A percentile compares a stretch with the other conserved stretches of the same genome.
phyloP scores from a whole-genome alignment of 2,113 vertebrate genomes.

The Casuarius casuarius region DNA sequence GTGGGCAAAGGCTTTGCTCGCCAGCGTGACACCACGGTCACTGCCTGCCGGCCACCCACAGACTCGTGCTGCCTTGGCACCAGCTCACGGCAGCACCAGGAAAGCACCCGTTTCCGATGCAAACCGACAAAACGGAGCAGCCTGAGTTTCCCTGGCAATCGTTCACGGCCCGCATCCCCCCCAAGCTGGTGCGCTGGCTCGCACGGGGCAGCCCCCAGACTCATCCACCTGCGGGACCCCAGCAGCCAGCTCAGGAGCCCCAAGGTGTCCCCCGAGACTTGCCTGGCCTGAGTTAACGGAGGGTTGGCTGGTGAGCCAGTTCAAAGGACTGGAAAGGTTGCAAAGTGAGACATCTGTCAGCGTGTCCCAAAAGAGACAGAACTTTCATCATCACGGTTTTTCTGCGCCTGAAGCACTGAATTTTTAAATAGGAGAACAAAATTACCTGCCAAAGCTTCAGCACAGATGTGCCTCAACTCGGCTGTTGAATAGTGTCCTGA shows the following conservation, averaged over 20 bases:
- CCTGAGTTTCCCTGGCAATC: no score
- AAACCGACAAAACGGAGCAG: no score
- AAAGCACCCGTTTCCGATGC: background rate
- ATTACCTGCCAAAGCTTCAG: background rate
- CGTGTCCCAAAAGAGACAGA: background rate
- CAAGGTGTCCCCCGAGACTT: background rate
- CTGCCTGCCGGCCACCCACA: background rate
- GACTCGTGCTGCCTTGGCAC: background rate
- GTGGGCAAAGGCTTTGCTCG: background rate
- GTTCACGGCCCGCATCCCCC: no score
- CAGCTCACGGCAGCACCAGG: background rate
- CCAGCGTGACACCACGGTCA: fast-evolving
- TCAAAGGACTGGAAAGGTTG: background rate
- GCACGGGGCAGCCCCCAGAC: no score
- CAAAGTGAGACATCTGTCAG: background rate
- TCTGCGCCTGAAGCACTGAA: background rate
- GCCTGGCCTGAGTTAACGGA: background rate
- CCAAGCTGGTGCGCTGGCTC: no score
- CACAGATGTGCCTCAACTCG: background rate
- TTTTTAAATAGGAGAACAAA: background rate
- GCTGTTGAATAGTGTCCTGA: constrained; percentile 5
- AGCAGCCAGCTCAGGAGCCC: background rate
- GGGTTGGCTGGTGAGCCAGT: background rate
- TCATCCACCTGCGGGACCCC: background rate
- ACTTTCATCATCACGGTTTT: background rate